Evolutionary conservation across 2,888 invertebrate genomes (phyloP).

Genomic region (Liodrosophila aerea): DNA sequence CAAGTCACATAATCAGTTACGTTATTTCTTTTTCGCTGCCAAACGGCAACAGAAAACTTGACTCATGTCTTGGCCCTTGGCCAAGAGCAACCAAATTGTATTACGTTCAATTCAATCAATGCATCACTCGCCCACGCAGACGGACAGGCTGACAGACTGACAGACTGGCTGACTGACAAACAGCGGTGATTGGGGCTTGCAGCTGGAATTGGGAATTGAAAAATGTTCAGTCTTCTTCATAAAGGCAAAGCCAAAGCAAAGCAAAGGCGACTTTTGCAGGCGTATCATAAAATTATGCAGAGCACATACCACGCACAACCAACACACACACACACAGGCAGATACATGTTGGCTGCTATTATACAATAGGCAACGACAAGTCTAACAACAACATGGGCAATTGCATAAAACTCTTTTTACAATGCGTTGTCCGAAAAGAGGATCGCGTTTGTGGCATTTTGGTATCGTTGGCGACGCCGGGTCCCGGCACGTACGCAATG

Average conservation of each 20-base stretch:
- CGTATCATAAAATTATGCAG: constrained; percentile 74
- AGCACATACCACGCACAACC: constrained; percentile 68
- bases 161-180: constrained; percentile 11
- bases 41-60: constrained; percentile 24
- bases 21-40: constrained; percentile 21
- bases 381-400: constrained; percentile 44
- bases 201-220: constrained; percentile 40
- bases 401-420: constrained; percentile 72
- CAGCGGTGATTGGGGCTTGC: constrained; percentile 38
- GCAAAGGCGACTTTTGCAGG: constrained; percentile 40
- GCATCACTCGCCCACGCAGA: constrained; percentile 63
- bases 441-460: constrained; percentile 24
- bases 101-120: constrained; percentile 77
- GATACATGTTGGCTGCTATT: too few relatives aligned
- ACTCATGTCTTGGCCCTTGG: constrained; percentile 58
- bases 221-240: constrained; percentile 61
- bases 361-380: constrained; percentile 61
- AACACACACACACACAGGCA: constrained; percentile 27
- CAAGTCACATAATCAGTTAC: constrained; percentile 57
- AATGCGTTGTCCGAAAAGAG: constrained; percentile 56
- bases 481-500: constrained; percentile 66
- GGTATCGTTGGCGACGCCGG: constrained; percentile 65
- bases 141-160: constrained; percentile 1
- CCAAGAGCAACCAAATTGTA: constrained; percentile 58
- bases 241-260: constrained; percentile 27